These are phyloP conservation scores for Anser brachyrhynchus DNA, from an alignment of 2,113 vertebrate species.

Conservation along the genomic window DNA sequence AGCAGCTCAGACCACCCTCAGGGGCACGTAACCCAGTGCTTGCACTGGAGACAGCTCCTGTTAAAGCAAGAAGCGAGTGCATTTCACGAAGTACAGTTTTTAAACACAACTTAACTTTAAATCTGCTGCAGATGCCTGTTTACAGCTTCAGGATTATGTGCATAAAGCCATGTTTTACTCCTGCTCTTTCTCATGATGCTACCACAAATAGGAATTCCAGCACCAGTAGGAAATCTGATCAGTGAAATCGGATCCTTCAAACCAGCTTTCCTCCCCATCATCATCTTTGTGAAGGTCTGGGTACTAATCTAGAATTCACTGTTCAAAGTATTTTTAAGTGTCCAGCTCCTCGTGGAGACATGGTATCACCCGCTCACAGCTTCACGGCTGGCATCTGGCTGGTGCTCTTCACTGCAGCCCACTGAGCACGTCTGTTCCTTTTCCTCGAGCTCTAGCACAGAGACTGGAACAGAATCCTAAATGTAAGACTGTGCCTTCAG, in stretches of 20 bases:
- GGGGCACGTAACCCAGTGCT: background rate
- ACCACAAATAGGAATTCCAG: background rate
- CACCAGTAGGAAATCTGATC: background rate
- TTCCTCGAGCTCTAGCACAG: background rate
- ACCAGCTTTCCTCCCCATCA: background rate
- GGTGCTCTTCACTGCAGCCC: background rate
- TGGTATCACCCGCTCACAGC: background rate
- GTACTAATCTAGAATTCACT: background rate
- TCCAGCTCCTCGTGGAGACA: background rate
- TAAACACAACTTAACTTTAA: background rate
- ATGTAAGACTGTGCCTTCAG: background rate
- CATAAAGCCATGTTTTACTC: background rate
- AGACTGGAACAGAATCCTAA: background rate
- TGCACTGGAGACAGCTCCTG: background rate
- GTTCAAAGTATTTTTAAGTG: background rate
- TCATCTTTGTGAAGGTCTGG: background rate
- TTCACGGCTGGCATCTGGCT: background rate
- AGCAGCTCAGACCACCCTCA: background rate
- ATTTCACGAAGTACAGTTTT: background rate
- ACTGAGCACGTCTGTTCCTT: background rate
- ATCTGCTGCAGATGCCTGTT: constrained; percentile 1
- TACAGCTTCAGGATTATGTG: background rate
- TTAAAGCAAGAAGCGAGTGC: background rate
- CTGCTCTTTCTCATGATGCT: background rate
- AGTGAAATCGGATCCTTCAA: background rate